Conservation (phyloP, 2,113 vertebrate species). For the Semicossyphus pulcher region DNA sequence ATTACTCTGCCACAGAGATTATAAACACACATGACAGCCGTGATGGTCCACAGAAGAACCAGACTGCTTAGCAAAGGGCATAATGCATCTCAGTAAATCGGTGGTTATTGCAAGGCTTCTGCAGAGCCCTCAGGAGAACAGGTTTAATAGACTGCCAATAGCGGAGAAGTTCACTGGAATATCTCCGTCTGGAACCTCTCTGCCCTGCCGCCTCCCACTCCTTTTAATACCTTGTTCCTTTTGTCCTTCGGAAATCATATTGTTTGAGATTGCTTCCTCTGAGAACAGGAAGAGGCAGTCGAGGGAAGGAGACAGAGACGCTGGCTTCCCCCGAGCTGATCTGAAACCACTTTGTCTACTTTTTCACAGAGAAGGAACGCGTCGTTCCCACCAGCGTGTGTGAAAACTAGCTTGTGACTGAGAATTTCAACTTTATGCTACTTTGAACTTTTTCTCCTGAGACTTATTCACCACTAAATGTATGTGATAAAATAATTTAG, state of each 20-base stretch:
- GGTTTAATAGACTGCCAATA: slow-evolving; percentile 6
- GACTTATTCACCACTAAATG: too few relatives aligned
- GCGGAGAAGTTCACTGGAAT: neutral
- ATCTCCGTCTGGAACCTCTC: neutral
- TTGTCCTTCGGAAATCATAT: slow-evolving; percentile 75
- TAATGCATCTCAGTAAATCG: slow-evolving; percentile 46
- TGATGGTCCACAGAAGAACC: slow-evolving; percentile 63
- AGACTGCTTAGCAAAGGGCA: slow-evolving; percentile 34
- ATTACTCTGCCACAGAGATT: slow-evolving; percentile 59
- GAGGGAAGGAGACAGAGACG: slow-evolving; percentile 34
- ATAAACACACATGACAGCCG: slow-evolving; percentile 72
- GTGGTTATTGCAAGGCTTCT: slow-evolving; percentile 38
- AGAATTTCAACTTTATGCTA: too few relatives aligned
- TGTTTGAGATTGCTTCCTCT: slow-evolving; percentile 79
- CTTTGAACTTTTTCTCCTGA: too few relatives aligned
- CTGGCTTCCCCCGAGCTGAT: slow-evolving; percentile 4
- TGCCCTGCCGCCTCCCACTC: neutral
- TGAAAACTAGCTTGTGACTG: neutral
- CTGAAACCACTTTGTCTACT: slow-evolving; percentile 3
- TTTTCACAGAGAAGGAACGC: neutral
- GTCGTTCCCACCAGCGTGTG: slow-evolving; percentile 30
- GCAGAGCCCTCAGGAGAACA: neutral
- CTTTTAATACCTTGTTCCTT: slow-evolving; percentile 48
- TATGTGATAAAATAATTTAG: too few relatives aligned
- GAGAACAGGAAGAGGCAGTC: slow-evolving; percentile 64